phyloP scores from a whole-genome alignment of 1,140 invertebrate genomes.

The Monomorium pharaonis region DNA sequence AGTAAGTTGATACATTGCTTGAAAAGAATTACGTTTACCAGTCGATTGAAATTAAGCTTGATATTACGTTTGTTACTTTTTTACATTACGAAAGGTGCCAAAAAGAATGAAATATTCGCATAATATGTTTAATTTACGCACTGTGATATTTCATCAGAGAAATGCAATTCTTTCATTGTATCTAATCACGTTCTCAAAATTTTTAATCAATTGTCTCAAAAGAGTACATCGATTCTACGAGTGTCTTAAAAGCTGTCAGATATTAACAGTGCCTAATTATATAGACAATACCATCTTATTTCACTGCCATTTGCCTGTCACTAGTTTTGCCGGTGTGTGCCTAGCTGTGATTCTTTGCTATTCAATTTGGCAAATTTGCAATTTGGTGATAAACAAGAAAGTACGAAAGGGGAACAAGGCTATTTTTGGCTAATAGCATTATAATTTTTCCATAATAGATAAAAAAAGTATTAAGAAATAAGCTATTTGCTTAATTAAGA shows the following conservation, averaged over 20 bases:
- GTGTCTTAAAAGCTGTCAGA: conserved; percentile 10
- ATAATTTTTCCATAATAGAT: conserved; percentile 13
- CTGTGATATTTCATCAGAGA: conserved; percentile 49
- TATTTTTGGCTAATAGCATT: background rate
- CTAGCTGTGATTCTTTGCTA: conserved; percentile 76
- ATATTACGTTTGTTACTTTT: conserved; percentile 49
- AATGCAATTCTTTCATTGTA: conserved; percentile 33
- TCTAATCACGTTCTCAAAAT: conserved; percentile 14
- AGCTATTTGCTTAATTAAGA: conserved; percentile 37
- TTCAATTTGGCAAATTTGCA: conserved; percentile 68
- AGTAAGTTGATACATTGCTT: conserved; percentile 27
- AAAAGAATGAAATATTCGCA: conserved; percentile 52
- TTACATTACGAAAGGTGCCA: conserved; percentile 46
- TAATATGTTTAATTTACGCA: conserved; percentile 49
- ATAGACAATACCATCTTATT: conserved; percentile 51
- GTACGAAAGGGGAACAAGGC: conserved; percentile 43
- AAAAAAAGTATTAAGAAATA: conserved; percentile 31
- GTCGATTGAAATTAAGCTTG: conserved; percentile 28
- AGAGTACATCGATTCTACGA: conserved; percentile 41
- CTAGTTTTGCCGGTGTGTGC: conserved; percentile 73
- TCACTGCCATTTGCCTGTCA: conserved; percentile 73
- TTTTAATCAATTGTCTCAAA: conserved; percentile 14
- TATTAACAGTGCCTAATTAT: conserved; percentile 55
- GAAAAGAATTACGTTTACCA: conserved; percentile 30
- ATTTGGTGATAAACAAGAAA: conserved; percentile 60